phyloP scores from a whole-genome alignment of 2,113 vertebrate genomes.

The Mus pahari region DNA sequence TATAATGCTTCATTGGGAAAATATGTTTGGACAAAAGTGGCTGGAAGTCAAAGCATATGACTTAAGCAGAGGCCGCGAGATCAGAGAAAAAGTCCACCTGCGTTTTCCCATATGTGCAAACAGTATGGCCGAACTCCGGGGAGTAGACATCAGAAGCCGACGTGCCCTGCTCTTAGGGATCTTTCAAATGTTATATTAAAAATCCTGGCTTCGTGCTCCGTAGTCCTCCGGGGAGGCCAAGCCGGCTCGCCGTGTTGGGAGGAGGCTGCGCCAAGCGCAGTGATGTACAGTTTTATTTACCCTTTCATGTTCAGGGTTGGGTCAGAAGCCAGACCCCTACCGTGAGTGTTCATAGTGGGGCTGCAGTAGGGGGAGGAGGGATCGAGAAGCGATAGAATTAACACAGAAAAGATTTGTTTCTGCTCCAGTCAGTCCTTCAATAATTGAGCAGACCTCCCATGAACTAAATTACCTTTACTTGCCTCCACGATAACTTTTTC shows the following conservation, averaged over 20 bases:
- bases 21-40: conserved; percentile 68
- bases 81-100: conserved; percentile 72
- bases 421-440: not conserved
- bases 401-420: not conserved
- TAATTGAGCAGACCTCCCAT: conserved; percentile 17
- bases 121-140: conserved; percentile 36
- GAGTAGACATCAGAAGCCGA: conserved; percentile 46
- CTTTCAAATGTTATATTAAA: conserved; percentile 67
- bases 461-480: conserved; percentile 14
- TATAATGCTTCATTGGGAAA: conserved; percentile 68
- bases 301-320: conserved; percentile 61
- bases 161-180: not conserved
- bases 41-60: conserved; percentile 69
- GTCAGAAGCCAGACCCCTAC: conserved; percentile 73
- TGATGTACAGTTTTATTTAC: conserved; percentile 34
- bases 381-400: not conserved
- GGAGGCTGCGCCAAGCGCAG: not conserved
- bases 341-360: conserved; percentile 30
- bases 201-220: conserved; percentile 62
- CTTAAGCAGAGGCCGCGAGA: conserved; percentile 61
- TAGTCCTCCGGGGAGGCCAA: conserved; percentile 59
- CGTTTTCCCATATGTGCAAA: conserved; percentile 69
- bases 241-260: conserved; percentile 62
- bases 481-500: conserved; percentile 5
- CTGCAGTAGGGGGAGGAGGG: not conserved